Evolutionary conservation across 2,888 invertebrate genomes (phyloP).

Genomic region (Smittia aterrima): DNA sequence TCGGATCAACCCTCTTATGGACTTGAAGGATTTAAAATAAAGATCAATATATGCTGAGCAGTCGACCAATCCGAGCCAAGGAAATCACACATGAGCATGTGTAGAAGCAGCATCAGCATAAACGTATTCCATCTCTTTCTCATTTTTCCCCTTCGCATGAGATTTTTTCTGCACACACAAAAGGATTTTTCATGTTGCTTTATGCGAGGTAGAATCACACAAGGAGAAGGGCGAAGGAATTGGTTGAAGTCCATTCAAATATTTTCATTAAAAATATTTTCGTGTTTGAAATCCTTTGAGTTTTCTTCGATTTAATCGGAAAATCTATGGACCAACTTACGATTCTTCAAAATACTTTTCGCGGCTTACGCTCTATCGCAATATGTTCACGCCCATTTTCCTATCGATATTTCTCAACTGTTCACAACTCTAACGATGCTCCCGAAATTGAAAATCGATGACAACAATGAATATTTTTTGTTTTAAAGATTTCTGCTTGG

Average conservation of each 20-base stretch:
- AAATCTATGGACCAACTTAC: background rate
- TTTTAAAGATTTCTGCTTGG: too few species aligned
- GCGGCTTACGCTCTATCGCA: background rate
- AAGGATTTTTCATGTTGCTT: too few species aligned
- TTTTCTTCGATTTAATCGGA: background rate
- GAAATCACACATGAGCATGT: background rate
- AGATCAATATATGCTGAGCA: background rate
- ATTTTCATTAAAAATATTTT: background rate
- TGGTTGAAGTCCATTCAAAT: background rate
- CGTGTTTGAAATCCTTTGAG: background rate
- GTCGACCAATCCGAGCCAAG: background rate
- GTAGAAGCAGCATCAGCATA: background rate
- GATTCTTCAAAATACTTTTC: too few species aligned
- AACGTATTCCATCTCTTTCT: conserved; percentile 17
- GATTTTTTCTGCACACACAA: background rate
- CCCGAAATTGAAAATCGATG: background rate
- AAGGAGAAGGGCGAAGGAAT: background rate
- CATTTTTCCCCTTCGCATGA: conserved; percentile 4
- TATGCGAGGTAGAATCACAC: too few species aligned
- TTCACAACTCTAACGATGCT: background rate
- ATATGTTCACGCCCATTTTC: conserved; percentile 30
- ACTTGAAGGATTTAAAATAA: background rate
- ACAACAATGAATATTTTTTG: background rate
- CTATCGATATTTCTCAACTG: background rate
- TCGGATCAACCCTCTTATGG: background rate